phyloP scores from a whole-genome alignment of 2,888 invertebrate genomes.

The Gryllus longicercus region DNA sequence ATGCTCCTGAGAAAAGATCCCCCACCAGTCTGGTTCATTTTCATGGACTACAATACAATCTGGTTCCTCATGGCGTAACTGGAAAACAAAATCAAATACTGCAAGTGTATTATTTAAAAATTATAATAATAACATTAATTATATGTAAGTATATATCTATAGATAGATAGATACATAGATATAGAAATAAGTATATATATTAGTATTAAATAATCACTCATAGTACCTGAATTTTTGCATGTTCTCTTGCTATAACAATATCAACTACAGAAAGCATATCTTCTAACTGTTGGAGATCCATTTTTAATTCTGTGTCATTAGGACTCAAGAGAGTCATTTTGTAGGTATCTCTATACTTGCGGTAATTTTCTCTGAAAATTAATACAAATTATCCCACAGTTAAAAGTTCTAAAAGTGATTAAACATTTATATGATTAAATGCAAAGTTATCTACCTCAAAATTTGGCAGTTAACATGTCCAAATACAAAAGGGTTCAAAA shows the following conservation, averaged over 20 bases:
- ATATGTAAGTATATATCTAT: constrained; percentile 17
- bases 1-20: constrained; percentile 44
- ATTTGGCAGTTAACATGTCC: too few species aligned
- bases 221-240: constrained; percentile 70
- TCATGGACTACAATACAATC: constrained; percentile 45
- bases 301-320: constrained; percentile 67
- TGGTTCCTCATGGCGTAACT: constrained; percentile 45
- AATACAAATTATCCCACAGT: too few species aligned
- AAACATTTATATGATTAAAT: too few species aligned
- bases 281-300: constrained; percentile 71
- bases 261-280: constrained; percentile 69
- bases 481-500: too few species aligned
- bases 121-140: background rate
- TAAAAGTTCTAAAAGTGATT: too few species aligned
- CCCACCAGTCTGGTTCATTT: constrained; percentile 54
- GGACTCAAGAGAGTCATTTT: constrained; percentile 67
- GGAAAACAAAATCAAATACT: constrained; percentile 29
- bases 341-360: constrained; percentile 65
- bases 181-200: background rate
- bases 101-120: too few species aligned
- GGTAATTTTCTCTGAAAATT: constrained; percentile 56
- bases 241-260: constrained; percentile 73
- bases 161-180: background rate
- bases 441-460: too few species aligned
- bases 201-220: background rate